phyloP scores from a whole-genome alignment of 1,140 invertebrate species.

The Drosophila repletoides region DNA sequence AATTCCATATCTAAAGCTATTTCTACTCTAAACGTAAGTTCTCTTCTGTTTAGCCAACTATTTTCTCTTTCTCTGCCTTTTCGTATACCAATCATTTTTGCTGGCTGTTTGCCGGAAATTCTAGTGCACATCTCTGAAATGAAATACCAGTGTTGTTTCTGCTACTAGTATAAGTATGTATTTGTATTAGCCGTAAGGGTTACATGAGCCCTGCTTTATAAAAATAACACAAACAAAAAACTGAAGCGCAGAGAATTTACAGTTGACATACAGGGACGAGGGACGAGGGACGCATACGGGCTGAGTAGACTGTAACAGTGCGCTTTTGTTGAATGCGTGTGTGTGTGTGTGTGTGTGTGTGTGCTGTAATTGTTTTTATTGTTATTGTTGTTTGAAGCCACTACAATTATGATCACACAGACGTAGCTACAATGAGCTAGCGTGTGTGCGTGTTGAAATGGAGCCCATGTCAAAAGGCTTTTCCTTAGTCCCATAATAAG shows the following conservation, averaged over 20 bases:
- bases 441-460: slow-evolving; percentile 59
- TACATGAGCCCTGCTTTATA: slow-evolving; percentile 37
- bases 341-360: slow-evolving; percentile 41
- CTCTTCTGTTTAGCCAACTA: slow-evolving; percentile 16
- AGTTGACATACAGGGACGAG: slow-evolving; percentile 57
- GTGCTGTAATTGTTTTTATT: slow-evolving; percentile 28
- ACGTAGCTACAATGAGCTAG: slow-evolving; percentile 28
- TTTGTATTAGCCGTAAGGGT: slow-evolving; percentile 43
- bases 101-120: slow-evolving; percentile 15
- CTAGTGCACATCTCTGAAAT: slow-evolving; percentile 2
- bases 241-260: slow-evolving; percentile 45
- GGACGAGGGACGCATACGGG: neutral
- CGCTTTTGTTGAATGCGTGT: slow-evolving; percentile 38
- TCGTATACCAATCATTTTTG: slow-evolving; percentile 29
- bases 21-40: neutral
- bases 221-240: slow-evolving; percentile 11
- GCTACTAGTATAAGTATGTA: slow-evolving; percentile 17
- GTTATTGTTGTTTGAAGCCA: slow-evolving; percentile 39
- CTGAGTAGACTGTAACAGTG: slow-evolving; percentile 21
- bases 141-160: slow-evolving; percentile 21
- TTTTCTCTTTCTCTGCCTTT: slow-evolving; percentile 6
- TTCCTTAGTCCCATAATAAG: slow-evolving; percentile 53
- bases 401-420: slow-evolving; percentile 64
- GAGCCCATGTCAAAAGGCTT: slow-evolving; percentile 58
- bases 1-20: neutral